Evolutionary conservation across 2,888 invertebrate species (phyloP), one percentile per base, ranked within the genome.

Genomic region (Harmothoe impar): DNA sequence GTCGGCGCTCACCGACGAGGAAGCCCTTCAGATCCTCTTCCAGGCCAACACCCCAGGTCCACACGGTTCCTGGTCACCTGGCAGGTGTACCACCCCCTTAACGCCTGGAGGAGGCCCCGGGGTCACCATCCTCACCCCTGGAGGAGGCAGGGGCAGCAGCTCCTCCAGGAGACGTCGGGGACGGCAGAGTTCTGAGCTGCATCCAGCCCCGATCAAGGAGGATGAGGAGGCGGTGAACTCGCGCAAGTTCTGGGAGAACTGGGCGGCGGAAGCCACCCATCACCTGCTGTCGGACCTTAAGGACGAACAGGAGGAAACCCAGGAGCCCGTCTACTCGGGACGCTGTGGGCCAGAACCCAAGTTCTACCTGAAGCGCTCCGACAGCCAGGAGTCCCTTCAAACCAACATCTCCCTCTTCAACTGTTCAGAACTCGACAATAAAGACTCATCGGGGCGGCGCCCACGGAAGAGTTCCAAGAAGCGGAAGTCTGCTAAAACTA

Each of bases 261-360:
- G 85, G 85, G 85, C 90, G 7, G 77, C 31, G 51, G 86, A 90
- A 12, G 90, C 85, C 15, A 62, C 62, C 0, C 23, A 62, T 20
- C 7, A 33, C 20, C 51, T 90, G 17, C 29, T 90, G 25, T 17
- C 10, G 0, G 77, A 85, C 25, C 25, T 68, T 12, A 12, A 54
- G 10, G 43, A 62, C 12, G 52, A 84, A n/a, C 43, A 81, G 35
- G 56, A 15, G 7, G 77, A 54, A 15, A 68, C 23, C 23, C 3
- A 25, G 54, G 62, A 90, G 29, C 51, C 29, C n/a, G 56, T 90
- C 25, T 86, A 31, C 72, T 85, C 85, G 0, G 90, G 90, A 33
- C 15, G 52, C 10, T 85, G 85, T 43, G 90, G 90, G 25, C 62
- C 86, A 17, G 90, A 90, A 31, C 62, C 85, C 51, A 90, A 90